These are phyloP conservation scores for Pseudochromis fuscus DNA, from an alignment of 2,797 vertebrate genomes.

Conservation along the genomic window DNA sequence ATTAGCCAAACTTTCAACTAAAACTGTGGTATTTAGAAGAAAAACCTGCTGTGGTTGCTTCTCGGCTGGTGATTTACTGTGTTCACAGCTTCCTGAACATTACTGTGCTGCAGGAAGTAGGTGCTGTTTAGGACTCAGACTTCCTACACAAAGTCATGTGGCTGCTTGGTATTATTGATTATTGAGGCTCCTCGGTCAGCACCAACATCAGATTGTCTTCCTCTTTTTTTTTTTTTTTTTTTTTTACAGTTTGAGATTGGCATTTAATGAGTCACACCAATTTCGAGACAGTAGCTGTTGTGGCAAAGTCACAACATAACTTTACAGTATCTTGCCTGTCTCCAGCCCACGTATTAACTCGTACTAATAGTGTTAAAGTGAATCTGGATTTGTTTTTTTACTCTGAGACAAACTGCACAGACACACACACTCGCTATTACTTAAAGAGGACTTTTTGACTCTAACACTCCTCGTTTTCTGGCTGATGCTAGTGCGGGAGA, in stretches of 20 bases:
- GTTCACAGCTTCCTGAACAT: conserved; percentile 5
- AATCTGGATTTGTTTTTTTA: not conserved
- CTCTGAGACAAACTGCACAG: not conserved
- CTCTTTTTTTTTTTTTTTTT: not conserved
- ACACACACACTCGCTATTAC: not conserved
- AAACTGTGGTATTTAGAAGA: conserved; percentile 13
- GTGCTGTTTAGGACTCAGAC: not conserved
- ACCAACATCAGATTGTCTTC: conserved; percentile 12
- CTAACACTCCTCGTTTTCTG: not conserved
- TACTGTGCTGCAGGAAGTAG: not conserved
- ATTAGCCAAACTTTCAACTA: conserved; percentile 12
- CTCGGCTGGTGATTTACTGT: not conserved
- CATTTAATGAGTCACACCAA: conserved; percentile 10
- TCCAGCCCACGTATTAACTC: too few relatives aligned
- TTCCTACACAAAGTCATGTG: not conserved
- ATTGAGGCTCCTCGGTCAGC: not conserved
- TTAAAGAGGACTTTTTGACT: not conserved
- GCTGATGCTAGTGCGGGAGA: not conserved
- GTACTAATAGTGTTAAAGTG: too few relatives aligned
- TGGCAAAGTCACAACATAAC: not conserved
- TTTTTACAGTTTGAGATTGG: not conserved
- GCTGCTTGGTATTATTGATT: not conserved
- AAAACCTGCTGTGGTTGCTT: not conserved
- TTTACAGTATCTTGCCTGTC: not conserved
- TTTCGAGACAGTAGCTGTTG: not conserved